Conservation (phyloP, 2,888 invertebrate genomes). For the Ophion costatus region DNA sequence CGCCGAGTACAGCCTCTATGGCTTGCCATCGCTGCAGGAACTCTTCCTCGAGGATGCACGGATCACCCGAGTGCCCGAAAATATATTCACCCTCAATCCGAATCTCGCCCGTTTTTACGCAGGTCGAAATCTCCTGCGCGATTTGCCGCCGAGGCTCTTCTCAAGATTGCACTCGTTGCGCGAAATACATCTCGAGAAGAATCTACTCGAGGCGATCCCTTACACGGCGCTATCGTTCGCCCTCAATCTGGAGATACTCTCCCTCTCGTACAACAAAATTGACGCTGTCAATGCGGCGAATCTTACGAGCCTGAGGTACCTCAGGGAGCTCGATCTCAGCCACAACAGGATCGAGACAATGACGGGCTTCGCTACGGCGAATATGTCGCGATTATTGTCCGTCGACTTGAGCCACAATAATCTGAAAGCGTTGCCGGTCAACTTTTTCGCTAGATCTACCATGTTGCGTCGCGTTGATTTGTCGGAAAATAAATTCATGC, state of each 20-base stretch:
- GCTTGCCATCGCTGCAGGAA: constrained; percentile 91
- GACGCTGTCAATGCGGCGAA: constrained; percentile 90
- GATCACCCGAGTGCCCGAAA: constrained; percentile 89
- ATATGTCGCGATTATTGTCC: constrained; percentile 89
- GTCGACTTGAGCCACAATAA: constrained; percentile 92
- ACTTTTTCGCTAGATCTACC: constrained; percentile 91
- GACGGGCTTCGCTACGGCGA: constrained; percentile 92
- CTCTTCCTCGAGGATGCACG: constrained; percentile 89
- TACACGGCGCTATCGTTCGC: constrained; percentile 91
- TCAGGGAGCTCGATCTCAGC: constrained; percentile 90
- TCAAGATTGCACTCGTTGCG: constrained; percentile 89
- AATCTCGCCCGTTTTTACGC: constrained; percentile 91
- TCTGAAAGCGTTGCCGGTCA: constrained; percentile 90
- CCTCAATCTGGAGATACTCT: constrained; percentile 89
- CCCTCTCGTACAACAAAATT: constrained; percentile 88
- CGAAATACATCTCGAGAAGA: constrained; percentile 90
- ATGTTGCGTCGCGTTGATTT: constrained; percentile 90
- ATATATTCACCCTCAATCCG: constrained; percentile 90
- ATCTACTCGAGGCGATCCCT: constrained; percentile 90
- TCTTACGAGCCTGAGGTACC: constrained; percentile 89
- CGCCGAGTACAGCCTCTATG: constrained; percentile 89
- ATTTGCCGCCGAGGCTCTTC: constrained; percentile 91
- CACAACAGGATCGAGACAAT: constrained; percentile 91
- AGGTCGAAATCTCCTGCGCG: constrained; percentile 88
- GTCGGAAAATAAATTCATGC: constrained; percentile 91